Evolutionary conservation across 2,888 invertebrate genomes (phyloP), one percentile per base, ranked within the genome.

Genomic region (Andrena fulva): DNA sequence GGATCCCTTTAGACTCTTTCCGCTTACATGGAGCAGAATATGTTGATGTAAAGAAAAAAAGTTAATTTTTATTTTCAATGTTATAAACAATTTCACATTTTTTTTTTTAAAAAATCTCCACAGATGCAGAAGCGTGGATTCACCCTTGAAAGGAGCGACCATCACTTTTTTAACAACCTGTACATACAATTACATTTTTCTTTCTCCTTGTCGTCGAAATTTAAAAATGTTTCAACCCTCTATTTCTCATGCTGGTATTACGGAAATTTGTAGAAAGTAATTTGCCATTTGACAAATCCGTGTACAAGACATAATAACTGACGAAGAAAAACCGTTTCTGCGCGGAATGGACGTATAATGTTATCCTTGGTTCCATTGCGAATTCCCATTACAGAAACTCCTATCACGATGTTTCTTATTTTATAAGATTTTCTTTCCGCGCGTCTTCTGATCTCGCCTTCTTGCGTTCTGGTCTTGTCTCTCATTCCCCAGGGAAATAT

Each of bases 401-500:
- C 54, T 67, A 20, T 31, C 48, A 60, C 60, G 77, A 77, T 69
- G 75, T 83, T 85, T 83, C 85, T 86, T 83, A 82, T 88, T 83
- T 82, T 70, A 67, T 75, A 68, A 72, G 84, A 82, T 82, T 77
- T 80, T 77, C 82, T 84, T 80, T 75, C 67, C 42, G 54, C 63
- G 70, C 31, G 74, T 56, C 72, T 82, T 76, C 77, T 85, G 87
- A 85, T 87, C 84, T 88, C 86, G 85, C 87, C 77, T 84, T 89
- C 86, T 87, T 90, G 77, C 77, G 70, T 85, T 80, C 86, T 79
- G 84, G 83, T 89, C 88, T 86, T 82, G 84, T 81, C 86, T 80
- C 82, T 67, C 71, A 59, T 75, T 85, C 93, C 87, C 91, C 42
- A 73, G 93, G 93, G 93, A 93, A 93, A 93, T 93, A 93, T 42